These are phyloP conservation scores for Ophthalmolycus amberensis DNA, from an alignment of 2,113 vertebrate genomes.

Conservation along the genomic window DNA sequence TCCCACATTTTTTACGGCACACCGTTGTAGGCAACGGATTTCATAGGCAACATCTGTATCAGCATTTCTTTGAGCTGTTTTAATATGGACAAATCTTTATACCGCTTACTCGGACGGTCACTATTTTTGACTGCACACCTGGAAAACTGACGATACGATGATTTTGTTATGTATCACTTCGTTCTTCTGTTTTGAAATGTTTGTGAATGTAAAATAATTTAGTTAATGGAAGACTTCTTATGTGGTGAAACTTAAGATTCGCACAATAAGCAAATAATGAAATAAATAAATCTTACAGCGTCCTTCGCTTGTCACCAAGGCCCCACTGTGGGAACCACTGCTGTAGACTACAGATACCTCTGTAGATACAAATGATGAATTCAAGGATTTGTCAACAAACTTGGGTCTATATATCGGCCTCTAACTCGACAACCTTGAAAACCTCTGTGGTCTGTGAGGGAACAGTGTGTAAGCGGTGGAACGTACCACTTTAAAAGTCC, in stretches of 20 bases:
- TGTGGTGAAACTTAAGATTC: neutral
- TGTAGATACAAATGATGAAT: neutral
- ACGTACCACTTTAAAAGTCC: neutral
- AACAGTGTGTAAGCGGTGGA: constrained; percentile 16
- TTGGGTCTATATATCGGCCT: neutral
- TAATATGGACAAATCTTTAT: neutral
- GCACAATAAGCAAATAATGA: neutral
- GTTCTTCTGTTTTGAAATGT: neutral
- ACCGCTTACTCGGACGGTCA: neutral
- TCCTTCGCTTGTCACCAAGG: constrained; percentile 1
- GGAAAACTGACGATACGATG: neutral
- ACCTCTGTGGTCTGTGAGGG: neutral
- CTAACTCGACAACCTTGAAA: neutral
- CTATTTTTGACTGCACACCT: neutral
- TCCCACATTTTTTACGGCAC: neutral
- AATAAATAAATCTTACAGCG: neutral
- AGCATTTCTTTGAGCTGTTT: neutral
- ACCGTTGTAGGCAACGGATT: neutral
- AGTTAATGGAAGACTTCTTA: neutral
- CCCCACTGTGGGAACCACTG: neutral
- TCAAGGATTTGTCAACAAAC: neutral
- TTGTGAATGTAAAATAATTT: neutral
- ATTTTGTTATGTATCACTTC: neutral
- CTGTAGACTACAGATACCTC: neutral
- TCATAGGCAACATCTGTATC: neutral